These are phyloP conservation scores for Elegia similella DNA, from an alignment of 2,888 invertebrate species.

Conservation along the genomic window DNA sequence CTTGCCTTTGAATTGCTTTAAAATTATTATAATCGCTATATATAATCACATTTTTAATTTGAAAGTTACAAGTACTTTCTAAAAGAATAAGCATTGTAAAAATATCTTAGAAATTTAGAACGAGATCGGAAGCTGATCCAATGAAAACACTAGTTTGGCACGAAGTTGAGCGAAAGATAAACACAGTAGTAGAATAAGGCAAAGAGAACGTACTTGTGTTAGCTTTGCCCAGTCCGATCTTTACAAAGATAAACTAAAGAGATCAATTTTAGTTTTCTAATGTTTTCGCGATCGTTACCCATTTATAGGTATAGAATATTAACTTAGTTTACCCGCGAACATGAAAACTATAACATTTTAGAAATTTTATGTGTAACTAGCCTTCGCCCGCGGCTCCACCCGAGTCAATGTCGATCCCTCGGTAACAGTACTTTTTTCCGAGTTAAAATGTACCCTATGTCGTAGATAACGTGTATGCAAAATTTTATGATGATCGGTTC, in stretches of 20 bases:
- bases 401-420: no score
- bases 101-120: background rate
- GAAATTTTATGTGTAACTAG: no score
- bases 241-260: conserved; percentile 7
- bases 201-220: background rate
- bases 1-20: background rate
- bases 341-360: no score
- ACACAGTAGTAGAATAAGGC: conserved; percentile 8
- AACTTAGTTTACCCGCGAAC: no score
- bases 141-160: conserved; percentile 13
- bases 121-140: conserved; percentile 11
- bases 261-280: conserved; percentile 9
- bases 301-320: no score
- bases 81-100: background rate
- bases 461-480: no score
- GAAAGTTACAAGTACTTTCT: background rate
- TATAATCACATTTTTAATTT: no score
- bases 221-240: conserved; percentile 3
- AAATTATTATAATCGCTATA: background rate
- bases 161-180: conserved; percentile 13
- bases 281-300: no score
- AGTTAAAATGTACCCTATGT: no score
- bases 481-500: no score
- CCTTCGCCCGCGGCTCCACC: no score
- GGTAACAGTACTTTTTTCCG: no score